Evolutionary conservation across 2,113 vertebrate species (phyloP).

Genomic region (Sarotherodon lohbergeri): DNA sequence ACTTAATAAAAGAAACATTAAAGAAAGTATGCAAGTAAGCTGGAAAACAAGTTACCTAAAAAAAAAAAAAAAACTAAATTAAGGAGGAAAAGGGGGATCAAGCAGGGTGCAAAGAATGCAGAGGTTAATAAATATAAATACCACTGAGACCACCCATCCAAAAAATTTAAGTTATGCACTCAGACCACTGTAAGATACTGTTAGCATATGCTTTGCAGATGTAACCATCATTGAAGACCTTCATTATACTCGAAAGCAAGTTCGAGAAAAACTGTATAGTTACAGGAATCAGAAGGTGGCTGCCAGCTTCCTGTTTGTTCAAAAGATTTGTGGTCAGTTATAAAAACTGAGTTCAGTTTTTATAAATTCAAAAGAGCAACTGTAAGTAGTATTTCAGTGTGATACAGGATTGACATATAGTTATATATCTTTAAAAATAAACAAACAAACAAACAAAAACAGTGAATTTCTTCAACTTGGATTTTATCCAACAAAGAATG

Average conservation of each 20-base stretch:
- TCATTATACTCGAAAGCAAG: not conserved
- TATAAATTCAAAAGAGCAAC: not conserved
- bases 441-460: not conserved
- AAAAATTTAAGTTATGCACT: slow-evolving; percentile 55
- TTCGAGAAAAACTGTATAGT: slow-evolving; percentile 6
- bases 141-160: slow-evolving; percentile 54
- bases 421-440: not conserved
- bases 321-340: not conserved
- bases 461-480: not conserved
- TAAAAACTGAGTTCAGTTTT: not conserved
- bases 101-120: slow-evolving; percentile 41
- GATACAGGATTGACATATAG: rapidly evolving
- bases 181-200: slow-evolving; percentile 37
- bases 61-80: not conserved
- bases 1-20: slow-evolving; percentile 2
- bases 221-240: slow-evolving; percentile 26
- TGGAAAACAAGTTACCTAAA: slow-evolving; percentile 25
- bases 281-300: slow-evolving; percentile 2
- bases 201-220: slow-evolving; percentile 63
- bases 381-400: not conserved
- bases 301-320: not conserved
- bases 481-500: not conserved
- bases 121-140: slow-evolving; percentile 59
- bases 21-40: not conserved
- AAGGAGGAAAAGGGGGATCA: slow-evolving; percentile 20